Evolutionary conservation across 2,888 invertebrate species (phyloP), one percentile per base, ranked within the genome.

Genomic region (Hipparchia semele): DNA sequence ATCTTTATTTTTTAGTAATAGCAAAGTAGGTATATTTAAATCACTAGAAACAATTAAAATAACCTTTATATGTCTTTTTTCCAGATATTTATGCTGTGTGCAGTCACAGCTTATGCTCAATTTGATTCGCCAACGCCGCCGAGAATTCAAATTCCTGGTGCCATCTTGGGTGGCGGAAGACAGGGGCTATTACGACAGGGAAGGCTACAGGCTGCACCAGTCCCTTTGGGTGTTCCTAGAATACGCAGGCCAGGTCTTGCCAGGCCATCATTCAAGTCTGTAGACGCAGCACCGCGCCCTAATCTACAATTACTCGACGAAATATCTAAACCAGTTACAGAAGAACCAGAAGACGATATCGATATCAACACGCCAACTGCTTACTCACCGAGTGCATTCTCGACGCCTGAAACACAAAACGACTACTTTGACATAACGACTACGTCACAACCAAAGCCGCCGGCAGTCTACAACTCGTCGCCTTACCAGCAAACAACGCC

Each of bases 131-230:
- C 96, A 78, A 82, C 93, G 71, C 96, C 96, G n/a, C 96, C 94
- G 10, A 90, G 96, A 80, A 87, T 96, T 23, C 94, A 92, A 80
- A 96, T 96, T 77, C 96, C 96, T 0, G 96, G 96, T 60, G 96
- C 96, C 1, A 82, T 95, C 39, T 87, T 91, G 8, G 65, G 65
- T 62, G 92, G 93, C 33, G 86, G 85, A 13, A 83, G 90, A 72
- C 91, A 84, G 83, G 90, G 87, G 67, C 94, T 85, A 75, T 93
- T 83, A 83, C 85, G 92, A 70, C 93, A 94, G 78, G 94, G 90
- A 70, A 87, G 92, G 77, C 80, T 91, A 56, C 89, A 90, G 74
- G 79, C 83, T 75, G 84, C 86, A 53, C 86, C 88, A 33, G 73
- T 84, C 54, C 84, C 86, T 49, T 85, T 85, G 68, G 83, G 86